phyloP scores from a whole-genome alignment of 2,113 vertebrate genomes.

The pig (Sus scrofa) region T2T-Sscrofa CM000819.6:111951501-111952000 shows the following conservation, averaged over 20 bases:
- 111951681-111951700: fast-evolving
- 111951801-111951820: not conserved
- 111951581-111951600: too few species aligned
- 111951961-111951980: not conserved
- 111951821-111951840: not conserved
- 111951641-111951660: too few species aligned
- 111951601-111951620: too few species aligned
- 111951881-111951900: fast-evolving
- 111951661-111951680: too few species aligned
- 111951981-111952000: not conserved
- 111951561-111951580: too few species aligned
- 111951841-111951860: not conserved
- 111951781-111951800: not conserved
- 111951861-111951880: not conserved
- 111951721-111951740: not conserved
- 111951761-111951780: not conserved
- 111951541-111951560: too few species aligned
- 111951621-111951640: too few species aligned
- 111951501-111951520: too few species aligned
- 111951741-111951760: not conserved
- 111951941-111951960: not conserved
- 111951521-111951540: too few species aligned
- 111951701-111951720: too few species aligned
- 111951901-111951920: not conserved
- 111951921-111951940: not conserved